A percentile compares a stretch with the other conserved stretches of the same genome.
Evolutionary conservation across 2,797 vertebrate species (phyloP).

Genomic region (Coregonus suidteri): DNA sequence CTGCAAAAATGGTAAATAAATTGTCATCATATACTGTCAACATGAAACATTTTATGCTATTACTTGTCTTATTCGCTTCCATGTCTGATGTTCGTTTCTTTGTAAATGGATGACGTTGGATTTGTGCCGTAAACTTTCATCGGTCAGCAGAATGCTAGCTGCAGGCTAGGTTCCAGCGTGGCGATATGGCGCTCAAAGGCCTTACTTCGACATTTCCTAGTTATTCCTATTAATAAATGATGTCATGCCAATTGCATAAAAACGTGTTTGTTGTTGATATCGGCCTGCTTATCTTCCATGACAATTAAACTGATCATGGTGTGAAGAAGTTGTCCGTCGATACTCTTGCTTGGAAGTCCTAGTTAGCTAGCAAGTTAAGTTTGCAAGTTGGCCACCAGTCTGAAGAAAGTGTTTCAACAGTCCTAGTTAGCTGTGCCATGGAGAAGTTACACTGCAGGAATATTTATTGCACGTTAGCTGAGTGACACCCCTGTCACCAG

Average conservation of each 20-base stretch:
- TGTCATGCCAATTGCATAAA: not conserved
- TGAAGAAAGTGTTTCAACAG: too few species aligned
- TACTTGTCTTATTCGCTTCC: fast-evolving
- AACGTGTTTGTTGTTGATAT: not conserved
- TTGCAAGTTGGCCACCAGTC: too few species aligned
- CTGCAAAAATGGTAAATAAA: slow-evolving; percentile 61
- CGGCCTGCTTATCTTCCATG: not conserved
- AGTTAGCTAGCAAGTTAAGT: too few species aligned
- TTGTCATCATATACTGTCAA: not conserved
- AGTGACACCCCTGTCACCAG: too few species aligned
- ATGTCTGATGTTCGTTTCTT: not conserved
- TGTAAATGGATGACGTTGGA: slow-evolving; percentile 59
- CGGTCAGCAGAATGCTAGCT: not conserved
- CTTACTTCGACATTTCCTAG: not conserved
- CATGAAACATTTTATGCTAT: not conserved
- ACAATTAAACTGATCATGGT: not conserved
- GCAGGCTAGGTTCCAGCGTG: slow-evolving; percentile 55
- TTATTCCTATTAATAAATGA: too few species aligned
- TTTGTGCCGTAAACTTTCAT: slow-evolving; percentile 11
- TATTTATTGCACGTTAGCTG: not conserved
- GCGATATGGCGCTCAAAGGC: slow-evolving; percentile 34
- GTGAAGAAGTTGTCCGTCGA: not conserved
- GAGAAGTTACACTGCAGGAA: too few species aligned
- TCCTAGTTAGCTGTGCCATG: not conserved
- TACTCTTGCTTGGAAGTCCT: too few species aligned